Evolutionary conservation across 2,797 vertebrate genomes (phyloP).

Genomic region (Pitangus sulphuratus): DNA sequence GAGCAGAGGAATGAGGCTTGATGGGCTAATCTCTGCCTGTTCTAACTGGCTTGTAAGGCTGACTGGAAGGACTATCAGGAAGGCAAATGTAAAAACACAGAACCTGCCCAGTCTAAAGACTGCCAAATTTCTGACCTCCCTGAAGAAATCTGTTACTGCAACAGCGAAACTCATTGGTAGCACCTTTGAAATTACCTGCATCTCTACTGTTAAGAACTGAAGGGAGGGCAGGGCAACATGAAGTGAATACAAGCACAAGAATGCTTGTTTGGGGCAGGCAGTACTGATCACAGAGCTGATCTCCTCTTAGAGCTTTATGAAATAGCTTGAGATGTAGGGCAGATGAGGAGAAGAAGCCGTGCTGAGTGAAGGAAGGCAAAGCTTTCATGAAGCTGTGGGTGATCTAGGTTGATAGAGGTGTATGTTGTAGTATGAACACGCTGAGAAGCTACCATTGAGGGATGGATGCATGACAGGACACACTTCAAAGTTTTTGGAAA

Average conservation of each 20-base stretch:
- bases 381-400: slow-evolving; percentile 18
- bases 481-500: slow-evolving; percentile 47
- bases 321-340: slow-evolving; percentile 23
- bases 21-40: slow-evolving; percentile 11
- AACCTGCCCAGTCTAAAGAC: background rate
- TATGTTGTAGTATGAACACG: background rate
- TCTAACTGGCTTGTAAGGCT: background rate
- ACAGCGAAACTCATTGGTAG: background rate
- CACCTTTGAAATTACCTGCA: background rate
- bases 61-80: background rate
- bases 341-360: background rate
- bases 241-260: background rate
- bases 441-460: background rate
- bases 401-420: slow-evolving; percentile 4
- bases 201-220: background rate
- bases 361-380: background rate
- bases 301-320: background rate
- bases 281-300: slow-evolving; percentile 11
- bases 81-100: background rate
- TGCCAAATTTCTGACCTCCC: slow-evolving; percentile 45
- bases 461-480: slow-evolving; percentile 7
- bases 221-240: background rate
- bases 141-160: slow-evolving; percentile 7
- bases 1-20: background rate
- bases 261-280: background rate